Evolutionary conservation across 1,140 invertebrate species (phyloP).

Genomic region (Brachionus asplanchnoidis): DNA sequence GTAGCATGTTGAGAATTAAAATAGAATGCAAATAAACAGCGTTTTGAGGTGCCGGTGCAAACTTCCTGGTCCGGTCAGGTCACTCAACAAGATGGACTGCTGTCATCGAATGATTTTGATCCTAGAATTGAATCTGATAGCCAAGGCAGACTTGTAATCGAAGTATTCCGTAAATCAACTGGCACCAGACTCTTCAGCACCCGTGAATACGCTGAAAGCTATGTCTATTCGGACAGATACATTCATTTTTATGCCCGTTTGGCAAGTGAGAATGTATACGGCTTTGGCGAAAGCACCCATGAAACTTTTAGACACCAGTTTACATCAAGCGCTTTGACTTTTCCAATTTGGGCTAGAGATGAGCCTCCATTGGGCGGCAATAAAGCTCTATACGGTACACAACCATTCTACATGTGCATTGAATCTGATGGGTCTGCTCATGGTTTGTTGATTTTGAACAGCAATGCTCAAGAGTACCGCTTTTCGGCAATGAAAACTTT

Average conservation of each 20-base stretch:
- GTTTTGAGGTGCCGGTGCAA: constrained; percentile 53
- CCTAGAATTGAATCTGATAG: constrained; percentile 9
- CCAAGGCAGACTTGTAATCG: constrained; percentile 9
- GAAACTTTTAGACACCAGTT: constrained; percentile 30
- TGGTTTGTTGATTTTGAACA: constrained; percentile 35
- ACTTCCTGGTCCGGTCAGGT: constrained; percentile 6
- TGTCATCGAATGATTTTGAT: constrained; percentile 13
- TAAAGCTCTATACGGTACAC: constrained; percentile 19
- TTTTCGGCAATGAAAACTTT: constrained; percentile 46
- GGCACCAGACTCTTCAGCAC: constrained; percentile 20
- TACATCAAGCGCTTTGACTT: not conserved
- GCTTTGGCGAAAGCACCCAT: constrained; percentile 41
- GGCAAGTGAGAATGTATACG: constrained; percentile 40
- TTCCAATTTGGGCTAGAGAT: constrained; percentile 33
- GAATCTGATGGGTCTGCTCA: constrained; percentile 8
- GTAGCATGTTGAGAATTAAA: constrained; percentile 43
- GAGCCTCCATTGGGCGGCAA: constrained; percentile 4
- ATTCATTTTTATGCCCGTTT: constrained; percentile 43
- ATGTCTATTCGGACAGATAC: constrained; percentile 42
- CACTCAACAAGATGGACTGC: not conserved
- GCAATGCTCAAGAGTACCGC: constrained; percentile 46
- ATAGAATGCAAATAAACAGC: constrained; percentile 48
- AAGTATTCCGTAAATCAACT: constrained; percentile 25
- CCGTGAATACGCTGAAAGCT: constrained; percentile 37
- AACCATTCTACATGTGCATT: constrained; percentile 34